Evolutionary conservation across 2,113 vertebrate genomes (phyloP), one percentile per base, ranked within the genome.

Genomic region (Proteles cristata): DNA sequence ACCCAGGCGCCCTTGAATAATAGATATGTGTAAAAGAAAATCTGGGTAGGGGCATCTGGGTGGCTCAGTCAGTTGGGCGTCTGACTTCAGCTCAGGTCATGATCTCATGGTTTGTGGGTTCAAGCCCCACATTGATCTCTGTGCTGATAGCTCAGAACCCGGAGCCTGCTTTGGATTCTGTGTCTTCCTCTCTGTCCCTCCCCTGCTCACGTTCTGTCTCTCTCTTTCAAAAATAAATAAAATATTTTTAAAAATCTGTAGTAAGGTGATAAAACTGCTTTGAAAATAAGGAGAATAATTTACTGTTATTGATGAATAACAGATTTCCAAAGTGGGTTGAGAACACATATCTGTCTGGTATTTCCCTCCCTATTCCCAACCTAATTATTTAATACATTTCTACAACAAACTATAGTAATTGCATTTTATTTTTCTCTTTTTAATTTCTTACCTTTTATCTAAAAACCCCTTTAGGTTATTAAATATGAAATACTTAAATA

Each of bases 401-500:
- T 89, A 43, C 63, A 86, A 66, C 4, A 55, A 55, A 48, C 10
- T 65, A 31, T 25, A 69, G 15, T 89, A 79, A 31, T 61, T 87
- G 82, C 5, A 28, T 92, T 89, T 91, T 69, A 25, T 55, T 90
- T 93, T 87, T 68, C 0, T 69, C 4, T 65, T 87, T 80, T 80
- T 65, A 43, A 39, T 81, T 82, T 88, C 74, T 61, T 61, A 61
- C 23, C 26, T 81, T 39, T 45, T 80, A 58, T 74, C 21, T 85
- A 65, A 94, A 95, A 63, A 74, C 69, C 31, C 12, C 65, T 90
- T 86, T 89, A 43, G 55, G 11, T 76, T 61, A 50, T 43, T 88
- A 86, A 69, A 55, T 83, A 16, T 86, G 53, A 96, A 86, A 83
- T 11, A 89, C 73, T 86, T 88, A 92, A 93, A 31, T 82, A 84